Percentiles rank a stretch among this genome's conserved stretches.
These are phyloP conservation scores for Triplophysa siluroides DNA, from an alignment of 2,113 vertebrate genomes.

Conservation along the genomic window DNA sequence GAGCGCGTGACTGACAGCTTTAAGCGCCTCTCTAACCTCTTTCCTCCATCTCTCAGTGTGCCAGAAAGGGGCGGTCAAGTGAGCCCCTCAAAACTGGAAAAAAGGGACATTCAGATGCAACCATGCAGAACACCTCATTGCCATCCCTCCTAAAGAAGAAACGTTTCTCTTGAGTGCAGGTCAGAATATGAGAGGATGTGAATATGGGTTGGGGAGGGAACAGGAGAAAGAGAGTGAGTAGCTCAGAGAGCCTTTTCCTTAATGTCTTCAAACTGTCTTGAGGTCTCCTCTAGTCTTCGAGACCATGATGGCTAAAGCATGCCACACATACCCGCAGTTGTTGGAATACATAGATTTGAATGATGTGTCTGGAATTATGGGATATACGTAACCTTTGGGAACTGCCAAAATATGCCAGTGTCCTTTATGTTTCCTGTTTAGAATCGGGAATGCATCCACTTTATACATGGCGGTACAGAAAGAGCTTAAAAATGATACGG, in stretches of 20 bases:
- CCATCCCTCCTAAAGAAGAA: conserved; percentile 64
- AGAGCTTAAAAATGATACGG: background rate
- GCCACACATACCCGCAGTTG: background rate
- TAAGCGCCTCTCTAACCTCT: conserved; percentile 73
- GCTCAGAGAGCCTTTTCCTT: conserved; percentile 44
- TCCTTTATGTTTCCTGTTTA: background rate
- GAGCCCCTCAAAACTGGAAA: conserved; percentile 69
- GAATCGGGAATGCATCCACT: conserved; percentile 16
- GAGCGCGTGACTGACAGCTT: conserved; percentile 66
- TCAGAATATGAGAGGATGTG: conserved; percentile 55
- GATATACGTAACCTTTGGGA: background rate
- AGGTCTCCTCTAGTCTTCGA: conserved; percentile 33
- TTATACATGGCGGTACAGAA: conserved; percentile 15
- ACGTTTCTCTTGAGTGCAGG: conserved; percentile 67
- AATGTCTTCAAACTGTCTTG: conserved; percentile 38
- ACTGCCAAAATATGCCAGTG: background rate
- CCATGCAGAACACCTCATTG: conserved; percentile 73
- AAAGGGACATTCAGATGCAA: conserved; percentile 64
- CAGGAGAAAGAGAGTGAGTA: conserved; percentile 9
- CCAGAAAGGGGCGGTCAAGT: conserved; percentile 76
- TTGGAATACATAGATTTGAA: background rate
- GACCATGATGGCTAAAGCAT: conserved; percentile 1
- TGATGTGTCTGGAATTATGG: too few species aligned
- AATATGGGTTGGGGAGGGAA: conserved; percentile 16
- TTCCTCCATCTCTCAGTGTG: conserved; percentile 64